These are phyloP conservation scores for Drosophila melanica DNA, from an alignment of 1,140 invertebrate species.

Conservation along the genomic window DNA sequence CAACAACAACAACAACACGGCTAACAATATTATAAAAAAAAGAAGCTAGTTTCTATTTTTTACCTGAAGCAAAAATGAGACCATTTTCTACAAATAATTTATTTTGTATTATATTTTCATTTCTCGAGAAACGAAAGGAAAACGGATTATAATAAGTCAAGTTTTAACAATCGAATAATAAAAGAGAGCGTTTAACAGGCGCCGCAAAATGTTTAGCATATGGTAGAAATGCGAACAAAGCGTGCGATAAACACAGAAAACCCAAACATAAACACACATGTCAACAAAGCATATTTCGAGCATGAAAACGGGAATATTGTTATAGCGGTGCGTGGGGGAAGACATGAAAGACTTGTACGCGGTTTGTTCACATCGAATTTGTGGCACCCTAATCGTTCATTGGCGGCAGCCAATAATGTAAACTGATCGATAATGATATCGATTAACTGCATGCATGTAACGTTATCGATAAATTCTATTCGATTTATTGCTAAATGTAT, in stretches of 20 bases:
- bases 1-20: constrained; percentile 7
- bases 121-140: constrained; percentile 54
- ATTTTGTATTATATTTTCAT: constrained; percentile 30
- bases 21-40: constrained; percentile 4
- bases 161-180: constrained; percentile 49
- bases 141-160: constrained; percentile 46
- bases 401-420: neutral
- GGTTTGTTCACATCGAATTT: constrained; percentile 15
- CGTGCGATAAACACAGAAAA: constrained; percentile 44
- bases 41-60: constrained; percentile 50
- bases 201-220: constrained; percentile 56
- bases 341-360: constrained; percentile 2
- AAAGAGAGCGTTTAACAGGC: constrained; percentile 38
- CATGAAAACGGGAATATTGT: constrained; percentile 46
- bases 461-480: no score
- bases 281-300: constrained; percentile 62
- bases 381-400: constrained; percentile 1
- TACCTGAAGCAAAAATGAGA: constrained; percentile 62
- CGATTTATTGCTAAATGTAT: no score
- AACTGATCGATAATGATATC: no score
- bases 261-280: constrained; percentile 50
- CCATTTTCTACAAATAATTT: constrained; percentile 78
- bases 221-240: constrained; percentile 51
- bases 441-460: neutral
- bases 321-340: neutral